Evolutionary conservation across 2,888 invertebrate species (phyloP), one percentile per base, ranked within the genome.

Genomic region (Drosophila anomalata): DNA sequence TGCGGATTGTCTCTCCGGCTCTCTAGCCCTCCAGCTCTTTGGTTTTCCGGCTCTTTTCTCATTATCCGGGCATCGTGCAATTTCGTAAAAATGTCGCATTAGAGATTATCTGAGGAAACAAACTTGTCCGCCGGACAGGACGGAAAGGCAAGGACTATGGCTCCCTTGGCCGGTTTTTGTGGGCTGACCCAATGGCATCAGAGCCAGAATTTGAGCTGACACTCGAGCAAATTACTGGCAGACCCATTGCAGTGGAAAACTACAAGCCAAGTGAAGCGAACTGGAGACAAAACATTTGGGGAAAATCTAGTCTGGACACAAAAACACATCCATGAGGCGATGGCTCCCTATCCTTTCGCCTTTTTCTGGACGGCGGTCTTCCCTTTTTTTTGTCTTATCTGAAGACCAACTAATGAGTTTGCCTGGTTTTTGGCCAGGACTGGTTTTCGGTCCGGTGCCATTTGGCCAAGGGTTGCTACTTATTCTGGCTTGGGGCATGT

Each of bases 101-200:
- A 89, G 88, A 90, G 90, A 90, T 90, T 90, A 90, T 90, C 90
- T 90, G 76, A 79, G 88, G 71, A 80, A 85, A 87, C 86, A 86
- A 79, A 87, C 85, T 86, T 87, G 87, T 75, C 78, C 74, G 70
- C 55, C 60, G 39, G 62, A 63, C 72, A 53, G 57, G 53, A 50
- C 59, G 46, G 14, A 42, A 14, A 50, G 33, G 33, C 20, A 52
- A 44, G 46, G 53, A 33, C 58, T 55, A 39, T 14, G 24, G 51
- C 57, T 50, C 42, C 52, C 39, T 44, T 70, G 61, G 48, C 41
- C 61, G 24, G 63, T 63, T 70, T 73, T 72, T 63, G 65, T 48
- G 62, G 53, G 72, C 67, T 79, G 78, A 78, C 78, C 88, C 81
- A 78, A 82, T 78, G 79, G 73, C 81, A 87, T 84, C 87, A 76